Base-by-base conservation (phyloP, 2,888 invertebrate genomes). In the Nomada fabriciana region DNA sequence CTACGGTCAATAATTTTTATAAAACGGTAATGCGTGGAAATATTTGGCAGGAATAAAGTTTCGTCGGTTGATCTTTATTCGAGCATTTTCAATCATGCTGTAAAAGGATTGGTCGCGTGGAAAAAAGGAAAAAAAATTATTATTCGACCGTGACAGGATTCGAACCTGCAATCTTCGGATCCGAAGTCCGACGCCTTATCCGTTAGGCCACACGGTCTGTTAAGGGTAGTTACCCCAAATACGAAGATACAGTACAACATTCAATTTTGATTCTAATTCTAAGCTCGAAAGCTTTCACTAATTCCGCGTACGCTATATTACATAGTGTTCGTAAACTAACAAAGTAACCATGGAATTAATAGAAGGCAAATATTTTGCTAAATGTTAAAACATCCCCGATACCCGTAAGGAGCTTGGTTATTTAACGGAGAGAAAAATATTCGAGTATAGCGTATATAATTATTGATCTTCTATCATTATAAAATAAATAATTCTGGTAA, bases 161-260 rank as follows among this genome's bases (percentile, higher is more conserved):
- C 94, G 94, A 94, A 94, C 94, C 94, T 94, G 94, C 94, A 94
- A 94, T 94, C 94, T 94, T 94, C 94, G 94, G 94, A 94, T 94
- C 94, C 94, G 94, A 94, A 94, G 94, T 94, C 95, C 95, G 95
- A 95, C 95, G 95, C 95, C 95, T 95, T 95, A 95, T 95, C 95
- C 95, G 95, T 95, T 95, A 95, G 95, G 95, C 95, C 95, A 95
- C 95, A 95, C 95, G 95, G 95, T 95, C 95, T 71, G 50, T 73
- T 90, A 85, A 67, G 91, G 91, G 91, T 89, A 78, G 87, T 57
- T 84, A 88, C 89, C 91, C 91, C 86, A 71, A 84, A 84, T 76
- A 63, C 59, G 36, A 65, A 89, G 50, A 64, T 57, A 61, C 64
- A 29, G 42, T 1, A 23, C 64, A 43, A 20, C 23, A 2, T 36